Conservation (phyloP, 2,888 invertebrate genomes). For the Drosophila nr. perissopoda region DNA sequence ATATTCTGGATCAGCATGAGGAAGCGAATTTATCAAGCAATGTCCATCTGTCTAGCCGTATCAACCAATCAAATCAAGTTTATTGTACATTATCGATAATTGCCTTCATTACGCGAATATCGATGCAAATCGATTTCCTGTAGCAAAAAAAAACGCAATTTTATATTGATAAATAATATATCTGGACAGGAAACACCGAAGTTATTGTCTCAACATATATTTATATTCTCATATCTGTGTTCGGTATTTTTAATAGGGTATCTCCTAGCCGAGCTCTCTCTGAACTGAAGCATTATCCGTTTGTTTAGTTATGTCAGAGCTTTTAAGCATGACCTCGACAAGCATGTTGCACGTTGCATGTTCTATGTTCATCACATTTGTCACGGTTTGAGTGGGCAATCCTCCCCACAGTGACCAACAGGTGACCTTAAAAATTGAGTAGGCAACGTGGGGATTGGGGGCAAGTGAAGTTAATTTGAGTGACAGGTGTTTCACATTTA, state of each 20-base stretch:
- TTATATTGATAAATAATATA: neutral
- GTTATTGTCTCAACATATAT: neutral
- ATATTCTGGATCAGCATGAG: neutral
- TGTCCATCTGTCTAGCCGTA: neutral
- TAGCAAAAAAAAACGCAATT: neutral
- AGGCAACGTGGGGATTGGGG: neutral
- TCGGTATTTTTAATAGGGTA: neutral
- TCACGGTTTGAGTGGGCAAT: conserved; percentile 17
- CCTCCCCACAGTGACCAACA: conserved; percentile 35
- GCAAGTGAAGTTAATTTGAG: conserved; percentile 1
- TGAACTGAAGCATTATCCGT: neutral
- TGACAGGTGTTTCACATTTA: conserved; percentile 37
- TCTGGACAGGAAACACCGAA: neutral
- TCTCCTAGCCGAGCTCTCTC: too few species aligned
- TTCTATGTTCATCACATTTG: conserved; percentile 30
- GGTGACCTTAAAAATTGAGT: neutral
- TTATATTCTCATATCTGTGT: neutral
- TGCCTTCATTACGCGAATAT: neutral
- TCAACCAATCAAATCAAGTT: neutral
- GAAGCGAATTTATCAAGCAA: neutral
- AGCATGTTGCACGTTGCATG: conserved; percentile 41
- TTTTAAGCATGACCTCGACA: conserved; percentile 19
- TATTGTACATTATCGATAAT: neutral
- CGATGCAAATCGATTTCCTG: neutral
- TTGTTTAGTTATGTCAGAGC: neutral